Percentiles rank a stretch among this genome's conserved stretches.
These are phyloP conservation scores for Lordiphosa andalusiaca DNA, from an alignment of 2,888 invertebrate species.

Conservation along the genomic window DNA sequence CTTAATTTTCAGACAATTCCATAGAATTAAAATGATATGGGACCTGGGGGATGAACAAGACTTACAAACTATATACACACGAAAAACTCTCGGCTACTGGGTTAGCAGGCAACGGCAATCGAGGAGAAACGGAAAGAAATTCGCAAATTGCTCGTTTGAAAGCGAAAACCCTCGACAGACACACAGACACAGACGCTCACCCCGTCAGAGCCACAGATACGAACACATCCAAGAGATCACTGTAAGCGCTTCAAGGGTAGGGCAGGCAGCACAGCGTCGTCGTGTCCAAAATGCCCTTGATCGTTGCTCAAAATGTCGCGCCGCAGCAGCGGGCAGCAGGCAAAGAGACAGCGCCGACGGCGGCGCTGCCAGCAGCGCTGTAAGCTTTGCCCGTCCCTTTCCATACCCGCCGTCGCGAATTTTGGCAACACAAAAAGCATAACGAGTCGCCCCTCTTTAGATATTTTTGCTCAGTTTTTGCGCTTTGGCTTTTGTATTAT, in stretches of 20 bases:
- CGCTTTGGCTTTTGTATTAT: conserved; percentile 47
- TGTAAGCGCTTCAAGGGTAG: conserved; percentile 72
- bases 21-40: conserved; percentile 68
- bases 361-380: conserved; percentile 41
- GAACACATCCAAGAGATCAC: conserved; percentile 32
- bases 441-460: conserved; percentile 36
- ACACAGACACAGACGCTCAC: conserved; percentile 14
- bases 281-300: conserved; percentile 77
- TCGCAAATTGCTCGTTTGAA: conserved; percentile 71
- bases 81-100: conserved; percentile 57
- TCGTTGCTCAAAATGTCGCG: conserved; percentile 63
- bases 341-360: conserved; percentile 17
- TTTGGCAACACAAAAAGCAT: conserved; percentile 57
- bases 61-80: conserved; percentile 41
- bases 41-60: conserved; percentile 44
- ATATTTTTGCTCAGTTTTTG: conserved; percentile 50
- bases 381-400: conserved; percentile 52
- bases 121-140: conserved; percentile 57
- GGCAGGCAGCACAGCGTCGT: conserved; percentile 35
- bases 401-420: conserved; percentile 36
- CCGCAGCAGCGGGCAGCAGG: conserved; percentile 15
- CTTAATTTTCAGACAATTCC: conserved; percentile 68
- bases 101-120: conserved; percentile 62
- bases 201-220: conserved; percentile 19
- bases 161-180: conserved; percentile 65